Evolutionary conservation across 1,140 invertebrate genomes (phyloP).

Genomic region (Cheumatopsyche charites): DNA sequence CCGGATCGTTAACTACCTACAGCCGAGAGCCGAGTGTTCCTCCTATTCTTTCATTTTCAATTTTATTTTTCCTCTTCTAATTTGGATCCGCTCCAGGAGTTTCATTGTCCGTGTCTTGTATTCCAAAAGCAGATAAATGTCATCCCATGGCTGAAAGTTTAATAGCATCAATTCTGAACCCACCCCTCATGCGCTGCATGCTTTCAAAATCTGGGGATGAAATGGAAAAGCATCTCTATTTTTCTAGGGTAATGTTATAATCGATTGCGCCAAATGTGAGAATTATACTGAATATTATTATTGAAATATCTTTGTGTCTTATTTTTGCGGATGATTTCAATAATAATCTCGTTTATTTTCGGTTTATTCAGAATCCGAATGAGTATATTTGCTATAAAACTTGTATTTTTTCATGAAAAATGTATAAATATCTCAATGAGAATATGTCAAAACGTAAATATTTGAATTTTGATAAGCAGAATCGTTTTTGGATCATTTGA

Average conservation of each 20-base stretch:
- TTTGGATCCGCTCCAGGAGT: constrained; percentile 45
- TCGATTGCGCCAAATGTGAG: neutral
- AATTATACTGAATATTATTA: no score
- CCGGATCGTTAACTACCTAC: constrained; percentile 44
- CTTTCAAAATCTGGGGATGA: constrained; percentile 1
- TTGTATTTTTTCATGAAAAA: no score
- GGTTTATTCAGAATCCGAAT: no score
- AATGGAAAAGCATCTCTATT: neutral
- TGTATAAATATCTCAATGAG: no score
- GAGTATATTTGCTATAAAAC: no score
- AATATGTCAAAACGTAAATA: no score
- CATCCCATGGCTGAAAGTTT: constrained; percentile 35
- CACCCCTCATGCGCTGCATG: neutral
- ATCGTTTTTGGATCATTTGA: no score
- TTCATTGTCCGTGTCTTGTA: constrained; percentile 43
- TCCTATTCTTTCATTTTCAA: constrained; percentile 47
- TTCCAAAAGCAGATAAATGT: constrained; percentile 38
- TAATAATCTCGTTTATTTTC: no score
- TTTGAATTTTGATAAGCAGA: no score
- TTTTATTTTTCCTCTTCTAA: constrained; percentile 46
- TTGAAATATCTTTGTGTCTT: no score
- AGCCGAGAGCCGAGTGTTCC: constrained; percentile 30
- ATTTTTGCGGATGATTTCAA: no score
- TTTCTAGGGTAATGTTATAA: neutral
- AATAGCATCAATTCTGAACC: constrained; percentile 27